Percentiles rank a stretch among this genome's conserved stretches.
phyloP scores from a whole-genome alignment of 2,113 vertebrate genomes.

The Vireo altiloquus region DNA sequence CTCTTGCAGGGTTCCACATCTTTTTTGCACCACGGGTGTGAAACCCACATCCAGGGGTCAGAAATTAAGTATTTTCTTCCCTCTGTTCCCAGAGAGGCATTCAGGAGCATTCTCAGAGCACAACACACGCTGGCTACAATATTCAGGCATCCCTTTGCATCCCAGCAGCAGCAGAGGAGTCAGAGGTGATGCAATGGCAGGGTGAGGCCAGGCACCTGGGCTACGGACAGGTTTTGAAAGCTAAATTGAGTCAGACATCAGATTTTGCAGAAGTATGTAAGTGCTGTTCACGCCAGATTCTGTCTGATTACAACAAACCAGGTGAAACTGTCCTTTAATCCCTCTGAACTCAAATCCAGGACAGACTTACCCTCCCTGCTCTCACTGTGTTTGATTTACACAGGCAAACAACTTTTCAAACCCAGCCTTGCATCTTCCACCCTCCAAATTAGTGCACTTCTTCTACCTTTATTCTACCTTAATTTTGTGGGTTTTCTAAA shows the following conservation, averaged over 20 bases:
- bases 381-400: accelerated
- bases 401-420: background rate
- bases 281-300: background rate
- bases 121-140: background rate
- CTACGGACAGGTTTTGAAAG: conserved; percentile 34
- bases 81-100: background rate
- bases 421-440: background rate
- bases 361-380: accelerated
- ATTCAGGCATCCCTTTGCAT: background rate
- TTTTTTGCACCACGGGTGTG: accelerated
- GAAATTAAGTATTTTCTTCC: background rate
- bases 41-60: background rate
- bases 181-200: background rate
- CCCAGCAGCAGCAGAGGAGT: background rate
- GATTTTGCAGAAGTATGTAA: conserved; percentile 18
- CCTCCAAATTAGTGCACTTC: background rate
- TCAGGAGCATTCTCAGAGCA: background rate
- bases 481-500: background rate
- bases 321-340: conserved; percentile 12
- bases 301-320: background rate
- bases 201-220: background rate
- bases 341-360: background rate
- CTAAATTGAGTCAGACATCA: background rate
- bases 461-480: background rate
- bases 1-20: background rate